These are phyloP conservation scores for Harpalus rubripes DNA, from an alignment of 2,888 invertebrate genomes.

Conservation along the genomic window DNA sequence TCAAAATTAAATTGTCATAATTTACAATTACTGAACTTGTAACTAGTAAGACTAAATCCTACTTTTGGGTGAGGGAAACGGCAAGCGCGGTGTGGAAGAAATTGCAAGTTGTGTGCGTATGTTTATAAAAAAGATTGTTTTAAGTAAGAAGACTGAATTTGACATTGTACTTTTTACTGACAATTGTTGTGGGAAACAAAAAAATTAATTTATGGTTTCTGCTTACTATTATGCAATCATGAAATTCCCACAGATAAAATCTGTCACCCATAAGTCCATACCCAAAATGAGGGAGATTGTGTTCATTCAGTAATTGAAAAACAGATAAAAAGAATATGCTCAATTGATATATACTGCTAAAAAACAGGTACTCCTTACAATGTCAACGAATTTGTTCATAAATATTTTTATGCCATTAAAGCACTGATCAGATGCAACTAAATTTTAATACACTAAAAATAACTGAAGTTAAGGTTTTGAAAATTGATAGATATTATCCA, in stretches of 20 bases:
- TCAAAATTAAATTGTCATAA: too few relatives aligned
- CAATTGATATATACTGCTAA: not conserved
- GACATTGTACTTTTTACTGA: not conserved
- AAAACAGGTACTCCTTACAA: not conserved
- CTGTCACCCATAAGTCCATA: not conserved
- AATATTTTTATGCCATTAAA: not conserved
- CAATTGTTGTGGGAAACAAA: not conserved
- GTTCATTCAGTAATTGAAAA: not conserved
- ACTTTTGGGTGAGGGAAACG: slow-evolving; percentile 70
- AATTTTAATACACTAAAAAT: too few relatives aligned
- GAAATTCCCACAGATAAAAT: slow-evolving; percentile 2
- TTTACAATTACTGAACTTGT: slow-evolving; percentile 65
- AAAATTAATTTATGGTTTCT: slow-evolving; percentile 3
- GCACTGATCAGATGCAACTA: not conserved
- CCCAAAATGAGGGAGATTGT: not conserved
- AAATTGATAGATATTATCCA: not conserved
- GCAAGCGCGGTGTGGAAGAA: slow-evolving; percentile 69
- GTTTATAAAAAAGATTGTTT: slow-evolving; percentile 41
- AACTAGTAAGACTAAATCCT: slow-evolving; percentile 68
- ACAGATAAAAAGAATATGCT: slow-evolving; percentile 54
- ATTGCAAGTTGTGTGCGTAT: slow-evolving; percentile 69
- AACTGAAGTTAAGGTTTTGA: not conserved
- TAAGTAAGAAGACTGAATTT: not conserved
- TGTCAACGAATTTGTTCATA: not conserved
- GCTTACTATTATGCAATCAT: slow-evolving; percentile 2